Conservation (phyloP, 2,888 invertebrate species). For the Meteorus cinctellus region DNA sequence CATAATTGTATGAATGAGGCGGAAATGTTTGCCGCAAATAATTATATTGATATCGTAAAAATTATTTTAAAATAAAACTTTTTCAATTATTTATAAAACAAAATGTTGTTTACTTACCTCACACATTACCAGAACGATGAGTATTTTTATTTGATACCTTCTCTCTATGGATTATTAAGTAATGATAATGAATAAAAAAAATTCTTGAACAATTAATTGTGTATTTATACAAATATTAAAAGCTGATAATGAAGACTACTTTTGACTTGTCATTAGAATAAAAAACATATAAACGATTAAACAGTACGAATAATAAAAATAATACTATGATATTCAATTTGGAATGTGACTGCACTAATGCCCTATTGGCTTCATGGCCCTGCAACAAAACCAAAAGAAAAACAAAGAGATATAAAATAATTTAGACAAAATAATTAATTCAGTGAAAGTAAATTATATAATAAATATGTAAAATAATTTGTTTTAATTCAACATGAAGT, state of each 20-base stretch:
- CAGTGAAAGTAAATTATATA: no score
- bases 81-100: no score
- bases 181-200: not conserved
- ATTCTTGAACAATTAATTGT: not conserved
- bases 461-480: no score
- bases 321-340: not conserved
- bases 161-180: no score
- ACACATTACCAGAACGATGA: no score
- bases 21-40: no score
- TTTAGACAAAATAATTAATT: not conserved
- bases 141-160: no score
- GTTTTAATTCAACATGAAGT: no score
- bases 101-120: no score
- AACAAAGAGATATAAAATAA: conserved; percentile 1
- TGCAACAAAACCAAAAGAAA: not conserved
- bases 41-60: no score
- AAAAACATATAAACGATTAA: not conserved
- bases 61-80: no score
- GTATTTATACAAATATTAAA: not conserved
- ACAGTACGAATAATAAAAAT: not conserved
- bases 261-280: not conserved
- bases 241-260: not conserved
- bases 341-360: conserved; percentile 6
- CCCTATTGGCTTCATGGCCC: conserved; percentile 15
- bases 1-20: no score